Conservation (phyloP, 2,113 vertebrate species). For the Stomatorhinus ivindoensis region DNA sequence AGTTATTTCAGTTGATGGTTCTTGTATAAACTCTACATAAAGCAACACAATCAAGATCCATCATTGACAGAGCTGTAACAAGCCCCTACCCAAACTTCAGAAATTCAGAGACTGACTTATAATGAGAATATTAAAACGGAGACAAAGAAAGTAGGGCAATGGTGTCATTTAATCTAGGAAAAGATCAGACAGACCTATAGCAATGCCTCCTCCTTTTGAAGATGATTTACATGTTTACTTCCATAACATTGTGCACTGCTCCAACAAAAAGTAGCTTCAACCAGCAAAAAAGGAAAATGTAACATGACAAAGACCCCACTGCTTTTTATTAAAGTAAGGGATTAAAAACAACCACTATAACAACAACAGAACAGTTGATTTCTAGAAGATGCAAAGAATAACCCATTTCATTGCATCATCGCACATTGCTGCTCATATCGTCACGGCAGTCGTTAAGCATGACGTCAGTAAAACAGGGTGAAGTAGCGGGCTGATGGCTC, state of each 20-base stretch:
- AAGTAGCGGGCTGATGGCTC: not conserved
- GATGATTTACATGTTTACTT: not conserved
- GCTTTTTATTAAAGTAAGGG: not conserved
- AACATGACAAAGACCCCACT: not conserved
- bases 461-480: not conserved
- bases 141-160: constrained; percentile 9
- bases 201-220: not conserved
- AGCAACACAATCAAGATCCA: not conserved
- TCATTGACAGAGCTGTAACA: not conserved
- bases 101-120: not conserved
- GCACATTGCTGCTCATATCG: not conserved
- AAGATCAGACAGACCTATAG: not conserved
- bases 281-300: not conserved
- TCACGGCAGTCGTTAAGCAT: not conserved
- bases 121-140: constrained; percentile 10
- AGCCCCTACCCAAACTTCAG: not conserved
- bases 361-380: not conserved
- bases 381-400: not conserved
- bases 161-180: not conserved
- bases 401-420: not conserved
- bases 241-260: not conserved
- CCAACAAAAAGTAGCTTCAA: not conserved
- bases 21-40: not conserved
- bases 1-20: not conserved
- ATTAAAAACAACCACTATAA: not conserved